Percentiles rank a stretch among this genome's conserved stretches.
phyloP scores from a whole-genome alignment of 2,797 vertebrate genomes.

The Pseudotriccus pelzelni region DNA sequence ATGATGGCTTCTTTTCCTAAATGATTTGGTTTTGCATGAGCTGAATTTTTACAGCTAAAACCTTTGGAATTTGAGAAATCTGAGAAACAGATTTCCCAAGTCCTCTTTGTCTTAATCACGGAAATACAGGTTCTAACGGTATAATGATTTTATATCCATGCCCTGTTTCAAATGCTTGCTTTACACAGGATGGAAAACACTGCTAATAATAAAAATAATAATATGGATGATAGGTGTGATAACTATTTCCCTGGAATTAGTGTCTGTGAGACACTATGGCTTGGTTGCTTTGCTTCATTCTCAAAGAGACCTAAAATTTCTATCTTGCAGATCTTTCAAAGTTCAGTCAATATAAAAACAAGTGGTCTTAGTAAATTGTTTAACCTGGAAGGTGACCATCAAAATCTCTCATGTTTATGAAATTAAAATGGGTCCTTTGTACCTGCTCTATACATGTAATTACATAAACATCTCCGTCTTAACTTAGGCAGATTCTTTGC shows the following conservation, averaged over 20 bases:
- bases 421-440: neutral
- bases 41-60: neutral
- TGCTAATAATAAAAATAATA: neutral
- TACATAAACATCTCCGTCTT: neutral
- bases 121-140: neutral
- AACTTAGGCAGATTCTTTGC: conserved; percentile 9
- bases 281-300: neutral
- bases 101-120: neutral
- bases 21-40: neutral
- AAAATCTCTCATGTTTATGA: neutral
- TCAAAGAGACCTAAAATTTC: neutral
- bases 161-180: neutral
- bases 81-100: neutral
- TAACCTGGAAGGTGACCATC: neutral
- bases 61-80: neutral
- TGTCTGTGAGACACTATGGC: neutral
- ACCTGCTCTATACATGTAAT: neutral
- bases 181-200: neutral
- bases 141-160: neutral
- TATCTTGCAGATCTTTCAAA: neutral
- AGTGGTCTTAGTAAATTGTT: neutral
- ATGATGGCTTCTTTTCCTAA: neutral
- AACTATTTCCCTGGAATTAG: neutral
- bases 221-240: neutral
- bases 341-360: neutral